Evolutionary conservation across 2,797 vertebrate species (phyloP), one percentile per base, ranked within the genome.

Genomic region (Toxotes lorentzi): DNA sequence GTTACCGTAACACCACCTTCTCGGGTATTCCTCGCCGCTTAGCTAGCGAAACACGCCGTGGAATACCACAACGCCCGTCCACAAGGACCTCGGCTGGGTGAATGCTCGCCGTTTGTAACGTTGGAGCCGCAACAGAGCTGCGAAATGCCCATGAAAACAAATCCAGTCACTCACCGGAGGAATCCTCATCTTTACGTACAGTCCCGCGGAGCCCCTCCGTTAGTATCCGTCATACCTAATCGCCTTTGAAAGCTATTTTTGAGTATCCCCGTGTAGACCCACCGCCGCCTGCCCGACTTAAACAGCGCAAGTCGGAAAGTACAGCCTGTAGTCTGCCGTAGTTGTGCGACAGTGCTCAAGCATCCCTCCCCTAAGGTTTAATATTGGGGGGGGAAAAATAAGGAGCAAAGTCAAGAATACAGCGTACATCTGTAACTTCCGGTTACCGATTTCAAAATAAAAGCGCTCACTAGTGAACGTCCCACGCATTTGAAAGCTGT

Each of bases 121-220:
- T 56, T 45, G 3, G 72, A 59, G 71, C 81, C 64, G 48, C 71
- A 81, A 78, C 79, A 74, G 85, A 86, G 54, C 78, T 48, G 82
- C 53, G 70, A 87, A 80, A 85, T 76, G 75, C 41, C 41, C 63
- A 81, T n/a, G 63, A 81, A 89, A 91, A 89, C 85, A 81, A 58
- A 66, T 65, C 32, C 64, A 74, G 61, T 60, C 53, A 93, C 95
- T 95, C 92, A 95, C 95, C 90, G 89, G 90, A 89, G 91, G 93
- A 92, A 92, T 92, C 91, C 91, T 93, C 95, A 95, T 95, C 86
- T 90, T 88, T 78, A 86, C 88, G 82, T 69, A 62, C 80, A 69
- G 88, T 81, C 86, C 86, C 85, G 73, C 73, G 75, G 84, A 93
- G 91, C 83, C 86, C 81, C 88, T 68, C 79, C 74, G 86, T 56